Conservation (phyloP, 2,113 vertebrate genomes). For the Microcebus ravelobensis region DNA sequence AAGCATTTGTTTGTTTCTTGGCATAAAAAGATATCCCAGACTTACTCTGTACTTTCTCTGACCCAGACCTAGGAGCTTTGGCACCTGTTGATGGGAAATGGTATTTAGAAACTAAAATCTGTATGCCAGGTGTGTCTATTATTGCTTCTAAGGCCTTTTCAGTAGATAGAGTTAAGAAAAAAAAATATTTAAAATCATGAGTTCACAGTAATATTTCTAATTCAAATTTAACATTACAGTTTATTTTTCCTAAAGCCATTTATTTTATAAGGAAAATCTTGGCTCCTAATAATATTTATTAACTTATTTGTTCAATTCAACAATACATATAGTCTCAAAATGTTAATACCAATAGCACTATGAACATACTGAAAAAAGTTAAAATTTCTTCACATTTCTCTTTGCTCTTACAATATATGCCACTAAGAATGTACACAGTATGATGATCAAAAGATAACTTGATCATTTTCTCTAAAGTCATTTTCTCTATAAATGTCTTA, state of each 20-base stretch:
- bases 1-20: conserved; percentile 13
- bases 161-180: neutral
- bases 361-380: neutral
- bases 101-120: conserved; percentile 4
- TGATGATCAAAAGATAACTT: neutral
- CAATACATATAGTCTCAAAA: neutral
- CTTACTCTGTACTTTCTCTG: neutral
- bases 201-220: conserved; percentile 12
- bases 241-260: neutral
- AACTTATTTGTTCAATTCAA: neutral
- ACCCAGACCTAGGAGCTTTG: neutral
- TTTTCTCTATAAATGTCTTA: neutral
- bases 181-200: neutral
- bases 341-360: neutral
- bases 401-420: conserved; percentile 4
- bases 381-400: neutral
- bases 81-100: neutral
- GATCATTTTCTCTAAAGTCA: neutral
- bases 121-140: neutral
- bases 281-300: neutral
- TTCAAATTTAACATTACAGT: neutral
- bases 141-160: neutral
- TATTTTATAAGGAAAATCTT: conserved; percentile 38
- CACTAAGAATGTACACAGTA: neutral
- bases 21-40: neutral